Evolutionary conservation across 2,797 vertebrate genomes (phyloP), one percentile per base, ranked within the genome.

Genomic region (Microchirus variegatus): DNA sequence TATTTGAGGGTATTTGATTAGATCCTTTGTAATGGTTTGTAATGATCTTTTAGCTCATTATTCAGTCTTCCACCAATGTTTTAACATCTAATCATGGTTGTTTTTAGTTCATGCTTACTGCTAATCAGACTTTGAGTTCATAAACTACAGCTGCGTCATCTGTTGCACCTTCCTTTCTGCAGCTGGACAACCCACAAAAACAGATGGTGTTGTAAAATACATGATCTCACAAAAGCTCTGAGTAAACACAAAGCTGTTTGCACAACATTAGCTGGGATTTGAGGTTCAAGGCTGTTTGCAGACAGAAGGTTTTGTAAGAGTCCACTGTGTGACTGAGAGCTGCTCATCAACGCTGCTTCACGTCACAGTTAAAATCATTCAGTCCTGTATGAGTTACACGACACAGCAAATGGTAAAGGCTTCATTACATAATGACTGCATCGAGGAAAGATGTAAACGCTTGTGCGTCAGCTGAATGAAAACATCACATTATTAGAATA

Each of bases 121-220:
- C 59, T 81, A 76, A 75, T 54, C 35, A 72, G 59, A 18, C 47
- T 22, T 10, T 77, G 58, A 75, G 68, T 66, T 53, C 41, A 60
- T 56, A 55, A 68, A 56, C 46, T 15, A 50, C 75, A 17, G 16
- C 50, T 41, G 41, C 1, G 12, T 77, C 72, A 61, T 74, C 67
- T 69, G 63, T 46, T 43, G 55, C 53, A 45, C 35, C 58, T 36
- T 56, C 61, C 54, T 64, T 54, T 53, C 5, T 53, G 3, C 77
- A 84, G 73, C 69, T 76, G 70, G 65, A 42, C 63, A 38, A 26
- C 54, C 65, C 75, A 8, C 40, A 49, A n/a, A 58, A 64, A 61
- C 82, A 84, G 84, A 78, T 80, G 84, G 70, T 8, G 41, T 55
- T 81, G 81, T 76, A 80, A 81, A 78, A 84, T 60, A 66, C 78